A percentile compares a stretch with the other conserved stretches of the same genome.
phyloP scores from a whole-genome alignment of 2,888 invertebrate genomes.

The Pyrochroa serraticornis region DNA sequence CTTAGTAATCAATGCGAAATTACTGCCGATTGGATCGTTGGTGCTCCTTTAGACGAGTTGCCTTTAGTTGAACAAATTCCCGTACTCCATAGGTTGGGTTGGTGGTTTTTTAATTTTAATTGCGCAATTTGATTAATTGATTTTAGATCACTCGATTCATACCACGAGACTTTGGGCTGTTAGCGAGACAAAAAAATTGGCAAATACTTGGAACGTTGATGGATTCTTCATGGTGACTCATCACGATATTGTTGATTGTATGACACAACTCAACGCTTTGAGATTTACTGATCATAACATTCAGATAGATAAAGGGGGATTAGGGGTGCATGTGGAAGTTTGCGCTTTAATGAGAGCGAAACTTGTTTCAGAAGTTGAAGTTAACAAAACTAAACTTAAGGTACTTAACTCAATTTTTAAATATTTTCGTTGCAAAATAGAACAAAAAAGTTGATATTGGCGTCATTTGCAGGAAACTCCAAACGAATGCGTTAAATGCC shows the following conservation, averaged over 20 bases:
- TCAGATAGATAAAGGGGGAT: conserved; percentile 60
- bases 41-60: conserved; percentile 75
- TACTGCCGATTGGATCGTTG: conserved; percentile 72
- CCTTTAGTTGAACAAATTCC: conserved; percentile 86
- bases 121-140: not conserved
- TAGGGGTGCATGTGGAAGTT: conserved; percentile 79
- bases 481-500: conserved; percentile 71
- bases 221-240: conserved; percentile 74
- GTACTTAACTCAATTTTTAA: conserved; percentile 54
- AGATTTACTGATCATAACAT: conserved; percentile 67
- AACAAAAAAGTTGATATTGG: too few species aligned
- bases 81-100: conserved; percentile 72
- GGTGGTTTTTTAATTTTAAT: conserved; percentile 29
- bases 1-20: conserved; percentile 79
- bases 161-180: conserved; percentile 79
- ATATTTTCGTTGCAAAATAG: too few species aligned
- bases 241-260: conserved; percentile 68
- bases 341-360: conserved; percentile 82
- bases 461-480: conserved; percentile 71
- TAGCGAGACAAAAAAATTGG: conserved; percentile 73
- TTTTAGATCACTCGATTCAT: conserved; percentile 77
- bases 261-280: conserved; percentile 64
- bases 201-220: conserved; percentile 77
- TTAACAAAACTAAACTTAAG: conserved; percentile 76
- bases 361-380: conserved; percentile 78